These are phyloP conservation scores for Crypturellus tataupa DNA, from an alignment of 2,797 vertebrate genomes.

Conservation along the genomic window DNA sequence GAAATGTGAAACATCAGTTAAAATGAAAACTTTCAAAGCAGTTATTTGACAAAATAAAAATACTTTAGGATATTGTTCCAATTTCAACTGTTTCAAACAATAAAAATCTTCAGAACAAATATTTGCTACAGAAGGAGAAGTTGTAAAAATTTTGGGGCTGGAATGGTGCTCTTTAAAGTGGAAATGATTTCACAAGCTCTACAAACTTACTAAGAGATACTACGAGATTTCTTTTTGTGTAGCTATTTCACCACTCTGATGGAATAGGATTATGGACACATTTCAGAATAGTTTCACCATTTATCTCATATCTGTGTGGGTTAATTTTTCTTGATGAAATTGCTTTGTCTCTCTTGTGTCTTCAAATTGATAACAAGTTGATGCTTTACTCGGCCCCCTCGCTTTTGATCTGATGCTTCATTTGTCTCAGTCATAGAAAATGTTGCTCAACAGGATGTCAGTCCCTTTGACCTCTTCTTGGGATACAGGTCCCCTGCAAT, in stretches of 20 bases:
- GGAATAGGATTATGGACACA: not conserved
- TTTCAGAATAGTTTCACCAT: slow-evolving; percentile 30
- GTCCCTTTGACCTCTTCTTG: slow-evolving; percentile 74
- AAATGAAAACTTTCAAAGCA: not conserved
- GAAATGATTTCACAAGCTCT: not conserved
- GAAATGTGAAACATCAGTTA: not conserved
- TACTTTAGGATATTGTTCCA: not conserved
- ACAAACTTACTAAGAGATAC: not conserved
- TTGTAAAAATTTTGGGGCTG: not conserved
- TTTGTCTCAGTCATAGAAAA: slow-evolving; percentile 74
- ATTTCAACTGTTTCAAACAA: not conserved
- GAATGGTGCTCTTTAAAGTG: not conserved
- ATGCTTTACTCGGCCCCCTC: slow-evolving; percentile 51
- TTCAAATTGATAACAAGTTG: slow-evolving; percentile 61
- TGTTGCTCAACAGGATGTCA: slow-evolving; percentile 75
- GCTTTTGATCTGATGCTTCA: slow-evolving; percentile 72
- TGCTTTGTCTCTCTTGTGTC: slow-evolving; percentile 67
- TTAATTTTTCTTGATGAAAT: slow-evolving; percentile 68
- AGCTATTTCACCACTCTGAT: not conserved
- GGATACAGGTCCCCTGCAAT: slow-evolving; percentile 44
- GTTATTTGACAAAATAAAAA: not conserved
- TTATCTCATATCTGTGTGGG: slow-evolving; percentile 42
- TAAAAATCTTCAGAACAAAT: not conserved
- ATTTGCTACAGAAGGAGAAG: not conserved
- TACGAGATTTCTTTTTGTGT: not conserved